A percentile compares a stretch with the other conserved stretches of the same genome.
Evolutionary conservation across 2,888 invertebrate species (phyloP).

Genomic region (Patella depressa): DNA sequence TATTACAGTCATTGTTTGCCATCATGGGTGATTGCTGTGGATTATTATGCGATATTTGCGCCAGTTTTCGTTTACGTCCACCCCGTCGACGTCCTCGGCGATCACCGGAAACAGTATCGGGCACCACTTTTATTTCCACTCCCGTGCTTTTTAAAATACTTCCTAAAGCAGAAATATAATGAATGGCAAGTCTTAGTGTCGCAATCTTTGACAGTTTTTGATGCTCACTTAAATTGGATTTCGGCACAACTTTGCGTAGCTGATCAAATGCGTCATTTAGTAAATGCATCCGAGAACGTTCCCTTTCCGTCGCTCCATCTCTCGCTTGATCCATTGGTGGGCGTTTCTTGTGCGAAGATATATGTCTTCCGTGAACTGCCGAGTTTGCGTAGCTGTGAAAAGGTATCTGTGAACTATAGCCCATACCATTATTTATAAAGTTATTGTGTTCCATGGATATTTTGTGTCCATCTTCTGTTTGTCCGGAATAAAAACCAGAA

Average conservation of each 20-base stretch:
- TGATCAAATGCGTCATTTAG: slow-evolving; percentile 71
- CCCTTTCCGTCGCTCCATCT: slow-evolving; percentile 64
- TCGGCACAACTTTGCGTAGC: slow-evolving; percentile 68
- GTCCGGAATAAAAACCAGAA: not conserved
- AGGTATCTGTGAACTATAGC: not conserved
- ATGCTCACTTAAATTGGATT: slow-evolving; percentile 67
- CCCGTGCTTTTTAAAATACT: slow-evolving; percentile 57
- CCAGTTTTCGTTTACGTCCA: slow-evolving; percentile 39
- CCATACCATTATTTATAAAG: not conserved
- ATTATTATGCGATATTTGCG: slow-evolving; percentile 13
- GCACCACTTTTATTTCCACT: slow-evolving; percentile 54
- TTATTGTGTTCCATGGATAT: not conserved
- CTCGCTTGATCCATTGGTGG: slow-evolving; percentile 33
- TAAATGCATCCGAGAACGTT: slow-evolving; percentile 70
- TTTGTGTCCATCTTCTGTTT: not conserved
- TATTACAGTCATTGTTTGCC: not conserved
- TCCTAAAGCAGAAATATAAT: slow-evolving; percentile 68
- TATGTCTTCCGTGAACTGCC: not conserved
- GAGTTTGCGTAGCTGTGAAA: not conserved
- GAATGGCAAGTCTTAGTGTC: slow-evolving; percentile 69
- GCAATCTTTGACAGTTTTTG: slow-evolving; percentile 71
- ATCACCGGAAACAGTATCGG: slow-evolving; percentile 47
- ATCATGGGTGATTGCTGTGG: not conserved
- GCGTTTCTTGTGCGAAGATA: slow-evolving; percentile 32
- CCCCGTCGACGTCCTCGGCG: slow-evolving; percentile 54